These are phyloP conservation scores for Thamnaconus septentrionalis DNA, from an alignment of 2,113 vertebrate species.

Conservation along the genomic window DNA sequence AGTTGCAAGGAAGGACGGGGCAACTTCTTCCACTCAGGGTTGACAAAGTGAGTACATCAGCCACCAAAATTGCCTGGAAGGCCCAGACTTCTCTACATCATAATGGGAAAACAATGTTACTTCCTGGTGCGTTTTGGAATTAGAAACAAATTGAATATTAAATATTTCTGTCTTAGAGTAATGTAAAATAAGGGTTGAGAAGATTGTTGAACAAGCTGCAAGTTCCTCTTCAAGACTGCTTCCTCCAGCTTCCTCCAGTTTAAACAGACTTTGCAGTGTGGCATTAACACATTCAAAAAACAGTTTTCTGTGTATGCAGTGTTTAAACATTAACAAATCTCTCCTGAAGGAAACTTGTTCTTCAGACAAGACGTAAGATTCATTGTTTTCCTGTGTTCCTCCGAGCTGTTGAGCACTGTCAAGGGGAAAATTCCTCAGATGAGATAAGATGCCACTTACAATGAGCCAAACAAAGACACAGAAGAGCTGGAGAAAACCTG, in stretches of 20 bases:
- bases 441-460: slow-evolving; percentile 53
- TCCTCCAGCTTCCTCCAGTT: no score
- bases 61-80: no score
- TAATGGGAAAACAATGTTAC: no score
- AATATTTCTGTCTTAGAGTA: no score
- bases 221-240: no score
- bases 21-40: slow-evolving; percentile 57
- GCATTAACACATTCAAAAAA: background rate
- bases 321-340: background rate
- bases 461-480: slow-evolving; percentile 30
- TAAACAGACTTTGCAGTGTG: no score
- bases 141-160: no score
- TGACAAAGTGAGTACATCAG: slow-evolving; percentile 62
- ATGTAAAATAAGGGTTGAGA: no score
- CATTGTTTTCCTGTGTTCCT: slow-evolving; percentile 2
- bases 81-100: no score
- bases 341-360: background rate
- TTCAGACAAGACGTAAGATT: background rate
- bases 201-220: no score
- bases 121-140: no score
- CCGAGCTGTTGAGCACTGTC: slow-evolving; percentile 11
- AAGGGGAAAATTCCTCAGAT: slow-evolving; percentile 56
- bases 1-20: slow-evolving; percentile 55
- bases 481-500: background rate
- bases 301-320: background rate